Evolutionary conservation across 2,888 invertebrate genomes (phyloP), one percentile per base, ranked within the genome.

Genomic region (Desoria tigrina): DNA sequence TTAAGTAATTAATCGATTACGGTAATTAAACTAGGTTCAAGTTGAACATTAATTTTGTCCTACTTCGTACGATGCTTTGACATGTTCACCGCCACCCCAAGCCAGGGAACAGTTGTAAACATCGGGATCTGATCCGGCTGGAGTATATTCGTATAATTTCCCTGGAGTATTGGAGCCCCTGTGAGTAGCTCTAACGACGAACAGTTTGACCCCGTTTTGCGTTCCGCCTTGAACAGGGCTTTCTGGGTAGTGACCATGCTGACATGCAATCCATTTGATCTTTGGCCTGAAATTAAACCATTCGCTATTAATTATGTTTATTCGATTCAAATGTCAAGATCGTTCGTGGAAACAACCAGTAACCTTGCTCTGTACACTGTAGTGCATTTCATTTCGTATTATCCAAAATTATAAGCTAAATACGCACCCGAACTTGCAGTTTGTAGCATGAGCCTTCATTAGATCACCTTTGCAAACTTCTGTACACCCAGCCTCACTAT

Each of bases 351-450:
- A 6, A 23, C 49, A 49, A 9, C n/a, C 7, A 18, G 49, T 9
- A 49, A 49, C 7, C 49, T 9, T 9, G 21, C n/a, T n/a, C n/a
- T n/a, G n/a, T n/a, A n/a, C n/a, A n/a, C n/a, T n/a, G n/a, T n/a
- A n/a, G n/a, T n/a, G n/a, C n/a, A n/a, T n/a, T n/a, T n/a, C n/a
- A n/a, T n/a, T n/a, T n/a, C n/a, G n/a, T n/a, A n/a, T n/a, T n/a
- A n/a, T n/a, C n/a, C n/a, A n/a, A n/a, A n/a, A n/a, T 11, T 24
- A 42, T 45, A 27, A 27, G 16, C 45, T 27, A n/a, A n/a, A n/a
- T n/a, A n/a, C n/a, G n/a, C n/a, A 58, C 58, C 58, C 58, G 21
- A 45, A 58, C 26, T 23, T 27, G 49, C 58, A 58, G n/a, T 42
- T 27, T 6, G 45, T n/a, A 42, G 58, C 58, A 45, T 58, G 58